A percentile compares a stretch with the other conserved stretches of the same genome.
Evolutionary conservation across 2,113 vertebrate species (phyloP).

Genomic region (Chlorodrepanis virens): DNA sequence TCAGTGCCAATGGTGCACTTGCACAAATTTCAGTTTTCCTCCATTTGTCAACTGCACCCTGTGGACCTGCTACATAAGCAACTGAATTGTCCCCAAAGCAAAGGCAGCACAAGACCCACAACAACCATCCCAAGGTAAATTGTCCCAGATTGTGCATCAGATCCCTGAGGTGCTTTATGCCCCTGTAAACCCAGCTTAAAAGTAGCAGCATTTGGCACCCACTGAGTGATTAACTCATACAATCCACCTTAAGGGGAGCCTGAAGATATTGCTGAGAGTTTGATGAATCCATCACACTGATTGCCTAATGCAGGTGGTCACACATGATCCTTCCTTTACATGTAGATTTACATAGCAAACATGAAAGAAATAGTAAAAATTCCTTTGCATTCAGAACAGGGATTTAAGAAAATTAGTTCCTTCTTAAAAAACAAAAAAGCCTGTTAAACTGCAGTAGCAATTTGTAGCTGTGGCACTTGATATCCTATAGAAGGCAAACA

Average conservation of each 20-base stretch:
- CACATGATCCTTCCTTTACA: not conserved
- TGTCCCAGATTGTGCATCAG: not conserved
- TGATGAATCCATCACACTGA: not conserved
- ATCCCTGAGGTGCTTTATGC: not conserved
- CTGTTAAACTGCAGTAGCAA: not conserved
- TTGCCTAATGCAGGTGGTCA: not conserved
- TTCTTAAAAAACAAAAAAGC: not conserved
- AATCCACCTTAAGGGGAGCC: not conserved
- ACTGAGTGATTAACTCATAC: not conserved
- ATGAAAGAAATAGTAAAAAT: not conserved
- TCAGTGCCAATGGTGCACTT: not conserved
- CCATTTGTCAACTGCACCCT: not conserved
- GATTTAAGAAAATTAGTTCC: not conserved
- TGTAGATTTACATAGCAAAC: not conserved
- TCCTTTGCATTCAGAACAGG: not conserved
- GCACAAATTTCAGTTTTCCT: not conserved
- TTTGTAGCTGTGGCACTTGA: not conserved
- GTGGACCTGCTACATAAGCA: not conserved
- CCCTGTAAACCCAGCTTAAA: not conserved
- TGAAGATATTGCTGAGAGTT: not conserved
- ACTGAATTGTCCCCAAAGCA: not conserved
- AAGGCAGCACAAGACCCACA: not conserved
- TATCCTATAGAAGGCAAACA: not conserved
- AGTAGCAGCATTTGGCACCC: not conserved
- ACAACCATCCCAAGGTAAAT: not conserved